Base-by-base conservation (phyloP, 2,888 invertebrate genomes). In the Plutella xylostella region DNA sequence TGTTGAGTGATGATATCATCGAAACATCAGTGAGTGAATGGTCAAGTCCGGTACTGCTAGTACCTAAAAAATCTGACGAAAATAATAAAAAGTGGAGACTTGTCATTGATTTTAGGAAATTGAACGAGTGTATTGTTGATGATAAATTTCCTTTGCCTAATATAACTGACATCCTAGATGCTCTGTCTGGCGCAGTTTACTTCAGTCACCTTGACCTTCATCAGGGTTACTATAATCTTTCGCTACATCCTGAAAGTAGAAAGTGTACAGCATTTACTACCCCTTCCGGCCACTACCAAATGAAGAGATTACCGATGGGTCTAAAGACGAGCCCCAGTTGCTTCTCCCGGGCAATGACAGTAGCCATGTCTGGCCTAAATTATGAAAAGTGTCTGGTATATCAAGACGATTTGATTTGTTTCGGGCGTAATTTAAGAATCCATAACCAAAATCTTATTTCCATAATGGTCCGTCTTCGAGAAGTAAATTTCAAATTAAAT, bases 361-460 rank as follows among this genome's bases (percentile, higher is more conserved):
- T 51, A 14, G 49, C 47, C 17, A 49, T 50, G 48, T 39, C 51
- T 15, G 53, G 48, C 4, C 41, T 53, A 38, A 49, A 22, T 31
- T 47, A 45, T 34, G 49, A 51, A 20, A 41, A 47, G 25, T 48
- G 47, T 31, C 21, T 52, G 9, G 38, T 48, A 4, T 50, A 51
- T 38, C 20, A 45, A 18, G 49, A 50, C 33, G 50, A 51, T 44
- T 42, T 49, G 21, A 35, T 52, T 28, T 12, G 11, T 41, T 50
- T 45, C 33, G 45, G 47, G 45, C 41, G 37, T 42, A 18, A 42
- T 11, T 12, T 33, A 18, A 9, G 5, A 21, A 3, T 2, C 12
- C 34, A 33, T 33, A 42, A 42, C 33, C 19, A 42, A 42, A 28
- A 42, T n/a, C n/a, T 42, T 22, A 14, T 25, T 6, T 20, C 35